A percentile compares a stretch with the other conserved stretches of the same genome.
Evolutionary conservation across 2,888 invertebrate genomes (phyloP).

Genomic region (Ceratothoa steindachneri): DNA sequence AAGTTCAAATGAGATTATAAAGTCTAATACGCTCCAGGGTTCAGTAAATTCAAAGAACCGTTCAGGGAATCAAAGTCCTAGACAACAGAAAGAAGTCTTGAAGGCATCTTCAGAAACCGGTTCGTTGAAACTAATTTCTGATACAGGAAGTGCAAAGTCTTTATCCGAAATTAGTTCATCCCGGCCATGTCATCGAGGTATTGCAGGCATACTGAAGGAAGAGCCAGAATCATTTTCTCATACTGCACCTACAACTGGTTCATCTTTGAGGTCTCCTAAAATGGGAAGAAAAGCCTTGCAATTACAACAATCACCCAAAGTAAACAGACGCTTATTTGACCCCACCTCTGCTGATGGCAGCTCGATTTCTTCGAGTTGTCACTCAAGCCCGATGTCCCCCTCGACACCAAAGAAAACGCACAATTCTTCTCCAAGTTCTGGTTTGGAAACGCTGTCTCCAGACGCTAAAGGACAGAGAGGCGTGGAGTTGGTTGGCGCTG

Average conservation of each 20-base stretch:
- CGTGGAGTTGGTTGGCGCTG: constrained; percentile 30
- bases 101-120: background rate
- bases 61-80: background rate
- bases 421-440: constrained; percentile 28
- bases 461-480: constrained; percentile 38
- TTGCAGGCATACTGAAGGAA: background rate
- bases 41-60: background rate
- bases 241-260: background rate
- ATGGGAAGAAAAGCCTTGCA: constrained; percentile 57
- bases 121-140: constrained; percentile 18
- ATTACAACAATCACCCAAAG: constrained; percentile 60
- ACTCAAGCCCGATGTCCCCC: constrained; percentile 25
- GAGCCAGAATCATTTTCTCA: background rate
- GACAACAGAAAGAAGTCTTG: background rate
- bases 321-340: constrained; percentile 58
- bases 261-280: constrained; percentile 56
- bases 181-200: constrained; percentile 16
- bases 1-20: background rate
- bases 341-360: constrained; percentile 48
- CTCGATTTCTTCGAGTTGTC: constrained; percentile 27
- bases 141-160: constrained; percentile 25
- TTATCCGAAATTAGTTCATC: constrained; percentile 36
- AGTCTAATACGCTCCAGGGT: background rate
- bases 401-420: constrained; percentile 22
- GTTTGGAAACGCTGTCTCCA: constrained; percentile 16